phyloP scores from a whole-genome alignment of 2,888 invertebrate species.

The Gerosis bhagava region DNA sequence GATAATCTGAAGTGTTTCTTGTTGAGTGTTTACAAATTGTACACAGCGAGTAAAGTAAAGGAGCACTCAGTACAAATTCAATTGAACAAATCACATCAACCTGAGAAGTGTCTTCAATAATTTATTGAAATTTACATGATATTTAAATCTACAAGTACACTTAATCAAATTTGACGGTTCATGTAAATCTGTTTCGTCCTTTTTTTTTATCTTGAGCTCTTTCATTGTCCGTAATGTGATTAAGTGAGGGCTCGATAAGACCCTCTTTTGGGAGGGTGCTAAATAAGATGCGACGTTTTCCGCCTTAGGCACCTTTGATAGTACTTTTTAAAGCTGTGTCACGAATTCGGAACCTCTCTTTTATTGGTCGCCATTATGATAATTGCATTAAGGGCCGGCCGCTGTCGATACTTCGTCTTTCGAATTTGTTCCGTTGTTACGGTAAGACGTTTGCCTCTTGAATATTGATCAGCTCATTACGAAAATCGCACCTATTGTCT shows the following conservation, averaged over 20 bases:
- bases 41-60: too few species aligned
- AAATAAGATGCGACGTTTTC: slow-evolving; percentile 80
- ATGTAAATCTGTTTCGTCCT: slow-evolving; percentile 76
- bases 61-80: slow-evolving; percentile 1
- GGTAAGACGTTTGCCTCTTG: slow-evolving; percentile 69
- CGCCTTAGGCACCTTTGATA: slow-evolving; percentile 78
- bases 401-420: slow-evolving; percentile 76
- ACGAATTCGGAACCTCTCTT: slow-evolving; percentile 77
- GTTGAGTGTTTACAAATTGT: too few species aligned
- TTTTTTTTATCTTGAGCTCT: slow-evolving; percentile 74
- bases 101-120: slow-evolving; percentile 39
- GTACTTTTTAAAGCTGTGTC: slow-evolving; percentile 78
- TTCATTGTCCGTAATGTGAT: slow-evolving; percentile 76
- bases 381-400: slow-evolving; percentile 76
- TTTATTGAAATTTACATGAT: slow-evolving; percentile 35
- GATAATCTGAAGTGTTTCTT: too few species aligned
- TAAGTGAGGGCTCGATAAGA: slow-evolving; percentile 62
- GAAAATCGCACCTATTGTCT: slow-evolving; percentile 76
- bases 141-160: slow-evolving; percentile 46
- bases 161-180: slow-evolving; percentile 73
- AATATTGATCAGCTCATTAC: slow-evolving; percentile 77
- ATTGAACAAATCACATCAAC: slow-evolving; percentile 9
- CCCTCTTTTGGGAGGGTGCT: slow-evolving; percentile 67
- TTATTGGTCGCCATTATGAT: slow-evolving; percentile 81
- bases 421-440: slow-evolving; percentile 78